phyloP scores from a whole-genome alignment of 23 tunicate species.

The Trididemnum clinides region DNA sequence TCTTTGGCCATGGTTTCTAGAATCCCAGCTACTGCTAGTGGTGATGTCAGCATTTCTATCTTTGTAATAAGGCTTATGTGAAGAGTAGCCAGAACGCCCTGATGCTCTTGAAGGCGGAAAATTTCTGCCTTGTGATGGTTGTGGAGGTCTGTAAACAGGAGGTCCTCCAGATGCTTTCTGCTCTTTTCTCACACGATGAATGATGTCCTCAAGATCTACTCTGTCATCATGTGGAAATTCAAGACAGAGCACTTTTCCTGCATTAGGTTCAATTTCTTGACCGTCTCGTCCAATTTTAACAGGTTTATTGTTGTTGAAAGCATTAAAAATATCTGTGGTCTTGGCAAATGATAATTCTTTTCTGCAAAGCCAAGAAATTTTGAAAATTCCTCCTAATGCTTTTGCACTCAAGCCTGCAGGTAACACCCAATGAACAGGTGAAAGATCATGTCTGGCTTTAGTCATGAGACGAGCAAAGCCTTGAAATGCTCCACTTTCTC shows the following conservation, averaged over 20 bases:
- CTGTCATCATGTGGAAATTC: slow-evolving; percentile 92
- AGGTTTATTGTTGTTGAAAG: slow-evolving; percentile 81
- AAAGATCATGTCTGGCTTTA: slow-evolving; percentile 63
- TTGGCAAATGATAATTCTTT: slow-evolving; percentile 77
- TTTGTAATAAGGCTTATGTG: background rate
- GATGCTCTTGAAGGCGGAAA: background rate
- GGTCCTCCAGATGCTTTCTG: slow-evolving; percentile 81
- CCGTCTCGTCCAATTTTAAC: slow-evolving; percentile 95
- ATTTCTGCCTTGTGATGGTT: slow-evolving; percentile 7
- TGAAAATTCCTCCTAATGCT: slow-evolving; percentile 88
- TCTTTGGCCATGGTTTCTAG: background rate
- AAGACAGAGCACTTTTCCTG: slow-evolving; percentile 85
- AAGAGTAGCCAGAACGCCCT: background rate
- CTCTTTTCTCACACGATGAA: slow-evolving; percentile 58
- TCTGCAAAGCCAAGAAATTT: slow-evolving; percentile 82
- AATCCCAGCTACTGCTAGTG: background rate
- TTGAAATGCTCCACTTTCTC: slow-evolving; percentile 97
- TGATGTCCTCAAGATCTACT: slow-evolving; percentile 77
- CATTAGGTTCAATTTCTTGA: slow-evolving; percentile 93
- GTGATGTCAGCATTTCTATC: background rate
- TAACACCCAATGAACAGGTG: slow-evolving; percentile 89
- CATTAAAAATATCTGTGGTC: slow-evolving; percentile 69
- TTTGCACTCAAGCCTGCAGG: slow-evolving; percentile 80
- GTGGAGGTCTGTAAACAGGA: slow-evolving; percentile 46
- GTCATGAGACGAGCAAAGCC: slow-evolving; percentile 82